Evolutionary conservation across 2,113 vertebrate species (phyloP).

Genomic region (Halichoerus grypus): DNA sequence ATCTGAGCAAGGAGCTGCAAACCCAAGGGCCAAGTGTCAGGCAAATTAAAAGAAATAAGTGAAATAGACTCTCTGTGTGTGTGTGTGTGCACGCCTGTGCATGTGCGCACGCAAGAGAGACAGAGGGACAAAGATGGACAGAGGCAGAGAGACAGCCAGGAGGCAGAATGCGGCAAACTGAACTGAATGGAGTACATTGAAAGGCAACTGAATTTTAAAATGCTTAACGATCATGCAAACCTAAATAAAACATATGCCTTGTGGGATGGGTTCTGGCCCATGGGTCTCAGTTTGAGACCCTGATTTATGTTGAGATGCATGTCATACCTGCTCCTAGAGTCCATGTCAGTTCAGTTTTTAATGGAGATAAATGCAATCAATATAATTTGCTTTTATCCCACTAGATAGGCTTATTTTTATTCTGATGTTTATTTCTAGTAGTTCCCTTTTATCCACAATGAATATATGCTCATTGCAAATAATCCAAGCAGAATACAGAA

Average conservation of each 20-base stretch:
- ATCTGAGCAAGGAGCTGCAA: neutral
- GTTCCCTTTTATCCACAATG: neutral
- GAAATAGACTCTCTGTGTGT: neutral
- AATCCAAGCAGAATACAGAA: neutral
- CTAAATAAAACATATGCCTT: neutral
- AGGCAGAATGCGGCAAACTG: neutral
- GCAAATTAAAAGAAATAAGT: neutral
- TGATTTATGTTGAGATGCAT: neutral
- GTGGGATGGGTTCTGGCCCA: neutral
- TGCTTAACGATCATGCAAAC: neutral
- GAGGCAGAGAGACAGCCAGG: neutral
- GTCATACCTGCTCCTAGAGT: neutral
- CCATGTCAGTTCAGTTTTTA: neutral
- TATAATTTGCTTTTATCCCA: neutral
- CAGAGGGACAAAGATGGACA: neutral
- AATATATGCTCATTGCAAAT: neutral
- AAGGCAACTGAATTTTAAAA: neutral
- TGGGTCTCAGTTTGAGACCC: neutral
- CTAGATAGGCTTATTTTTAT: neutral
- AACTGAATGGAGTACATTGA: neutral
- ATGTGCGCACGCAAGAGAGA: neutral
- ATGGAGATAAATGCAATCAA: neutral
- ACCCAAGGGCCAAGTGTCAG: neutral
- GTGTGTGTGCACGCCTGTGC: too few species aligned
- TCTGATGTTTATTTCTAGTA: constrained; percentile 39